phyloP scores from a whole-genome alignment of 2,113 vertebrate species.

The Chlamydotis undulata region DNA sequence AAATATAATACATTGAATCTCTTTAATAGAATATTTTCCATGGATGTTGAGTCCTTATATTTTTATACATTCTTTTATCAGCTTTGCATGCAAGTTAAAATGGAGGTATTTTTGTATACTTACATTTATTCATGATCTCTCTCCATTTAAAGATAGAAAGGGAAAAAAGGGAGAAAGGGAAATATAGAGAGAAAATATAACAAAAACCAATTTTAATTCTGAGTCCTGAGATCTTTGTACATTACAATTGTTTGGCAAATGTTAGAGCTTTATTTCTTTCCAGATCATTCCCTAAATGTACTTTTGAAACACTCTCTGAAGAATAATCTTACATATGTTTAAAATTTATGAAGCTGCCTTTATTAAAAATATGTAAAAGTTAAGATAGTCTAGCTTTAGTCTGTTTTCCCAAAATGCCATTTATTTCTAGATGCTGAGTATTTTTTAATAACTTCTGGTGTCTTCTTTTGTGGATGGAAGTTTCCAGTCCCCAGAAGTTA shows the following conservation, averaged over 20 bases:
- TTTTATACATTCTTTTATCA: background rate
- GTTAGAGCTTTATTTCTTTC: background rate
- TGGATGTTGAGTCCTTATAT: background rate
- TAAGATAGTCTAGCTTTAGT: background rate
- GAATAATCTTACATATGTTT: background rate
- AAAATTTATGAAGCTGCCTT: conserved; percentile 12
- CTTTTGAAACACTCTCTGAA: background rate
- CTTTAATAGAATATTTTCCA: background rate
- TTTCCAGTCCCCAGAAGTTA: background rate
- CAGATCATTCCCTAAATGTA: background rate
- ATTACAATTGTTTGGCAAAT: background rate
- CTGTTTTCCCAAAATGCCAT: background rate
- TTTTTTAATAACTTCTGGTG: background rate
- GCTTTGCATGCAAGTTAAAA: background rate
- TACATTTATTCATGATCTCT: background rate
- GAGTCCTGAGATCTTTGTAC: background rate
- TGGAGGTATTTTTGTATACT: background rate
- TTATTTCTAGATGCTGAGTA: background rate
- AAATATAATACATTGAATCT: background rate
- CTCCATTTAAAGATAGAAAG: background rate
- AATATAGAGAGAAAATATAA: background rate
- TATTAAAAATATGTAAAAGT: conserved; percentile 12
- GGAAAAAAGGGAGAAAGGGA: background rate
- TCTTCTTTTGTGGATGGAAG: background rate
- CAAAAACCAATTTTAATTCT: background rate